Base-by-base conservation (phyloP, 2,888 invertebrate genomes). In the Thecocarcelia acutangulata region DNA sequence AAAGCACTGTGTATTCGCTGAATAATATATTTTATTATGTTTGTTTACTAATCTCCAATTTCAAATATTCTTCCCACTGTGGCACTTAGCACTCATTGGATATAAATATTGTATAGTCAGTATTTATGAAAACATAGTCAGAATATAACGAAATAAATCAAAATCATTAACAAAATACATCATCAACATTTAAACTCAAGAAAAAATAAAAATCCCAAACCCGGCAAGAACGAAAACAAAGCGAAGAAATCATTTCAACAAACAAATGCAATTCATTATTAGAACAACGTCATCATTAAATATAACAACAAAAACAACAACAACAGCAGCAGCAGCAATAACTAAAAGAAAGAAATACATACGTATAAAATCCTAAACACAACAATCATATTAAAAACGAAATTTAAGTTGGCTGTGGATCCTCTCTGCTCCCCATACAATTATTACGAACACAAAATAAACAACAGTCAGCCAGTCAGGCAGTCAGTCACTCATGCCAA, bases 141-240 rank as follows among this genome's bases (percentile, higher is more conserved):
- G 19, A 13, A 50, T 33, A 52, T 33, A 58, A 61, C 5, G 24
- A 52, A 59, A 73, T 74, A 81, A 81, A 74, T 73, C 77, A 77
- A 81, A 81, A 77, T 69, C 68, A 74, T 81, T 68, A 69, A 68
- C 44, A 68, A 73, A 69, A 81, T 77, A 73, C 69, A 73, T 77
- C 72, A 73, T 73, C 58, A 75, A 66, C 72, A 81, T 56, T 42
- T 24, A 21, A 52, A 63, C 58, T 19, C n/a, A 54, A 44, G 1
- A n/a, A 24, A 17, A n/a, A 9, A 1, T 8, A 8, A 24, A 68
- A 19, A 52, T 37, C 1, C 24, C 44, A 28, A 63, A 46, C 9
- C 21, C 13, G 42, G n/a, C 33, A 59, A 40, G 52, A 75, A 59
- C 9, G 19, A 68, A 64, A 74, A 63, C 46, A 37, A 72, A 52